These are phyloP conservation scores for Odontophorus gujanensis DNA, from an alignment of 2,113 vertebrate species.

Conservation along the genomic window DNA sequence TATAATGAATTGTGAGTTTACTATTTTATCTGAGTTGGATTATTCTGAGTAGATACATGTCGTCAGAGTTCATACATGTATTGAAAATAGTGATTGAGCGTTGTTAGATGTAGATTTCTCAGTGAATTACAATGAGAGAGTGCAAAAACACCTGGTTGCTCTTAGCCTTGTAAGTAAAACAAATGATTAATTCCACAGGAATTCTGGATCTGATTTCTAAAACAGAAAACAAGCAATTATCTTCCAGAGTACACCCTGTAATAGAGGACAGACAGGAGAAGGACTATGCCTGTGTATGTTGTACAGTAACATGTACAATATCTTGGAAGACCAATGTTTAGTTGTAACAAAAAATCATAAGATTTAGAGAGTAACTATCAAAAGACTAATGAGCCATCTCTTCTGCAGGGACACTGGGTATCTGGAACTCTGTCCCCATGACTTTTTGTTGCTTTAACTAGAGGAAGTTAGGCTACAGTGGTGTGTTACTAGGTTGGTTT, in stretches of 20 bases:
- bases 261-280: neutral
- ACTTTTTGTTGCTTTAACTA: neutral
- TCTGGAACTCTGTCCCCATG: neutral
- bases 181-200: neutral
- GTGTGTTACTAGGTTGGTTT: neutral
- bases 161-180: neutral
- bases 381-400: neutral
- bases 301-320: neutral
- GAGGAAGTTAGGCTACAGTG: neutral
- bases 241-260: neutral
- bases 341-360: neutral
- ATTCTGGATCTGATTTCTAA: neutral
- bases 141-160: neutral
- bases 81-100: neutral
- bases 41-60: neutral
- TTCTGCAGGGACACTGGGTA: neutral
- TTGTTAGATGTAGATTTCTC: neutral
- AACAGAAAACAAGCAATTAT: neutral
- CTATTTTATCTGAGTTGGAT: neutral
- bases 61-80: neutral
- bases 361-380: neutral
- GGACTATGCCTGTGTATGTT: fast-evolving
- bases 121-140: neutral
- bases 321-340: neutral
- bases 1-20: neutral